Evolutionary conservation across 1,140 invertebrate species (phyloP).

Genomic region (Gryllus bimaculatus): DNA sequence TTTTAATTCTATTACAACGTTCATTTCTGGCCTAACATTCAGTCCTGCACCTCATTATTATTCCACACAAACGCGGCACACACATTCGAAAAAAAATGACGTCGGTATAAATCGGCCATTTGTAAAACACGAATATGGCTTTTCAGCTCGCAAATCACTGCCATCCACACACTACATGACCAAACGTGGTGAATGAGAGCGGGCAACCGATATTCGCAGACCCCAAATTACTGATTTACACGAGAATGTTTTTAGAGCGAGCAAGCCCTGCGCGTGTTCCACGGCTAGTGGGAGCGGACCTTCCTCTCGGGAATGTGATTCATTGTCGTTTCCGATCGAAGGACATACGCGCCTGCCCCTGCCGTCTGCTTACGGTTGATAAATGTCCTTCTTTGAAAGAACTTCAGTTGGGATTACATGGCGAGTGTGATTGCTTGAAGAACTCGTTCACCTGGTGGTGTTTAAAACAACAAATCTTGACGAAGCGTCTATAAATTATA

Average conservation of each 20-base stretch:
- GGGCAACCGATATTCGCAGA: not conserved
- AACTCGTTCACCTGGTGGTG: too few relatives aligned
- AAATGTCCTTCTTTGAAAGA: too few relatives aligned
- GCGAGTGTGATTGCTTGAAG: too few relatives aligned
- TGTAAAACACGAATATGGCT: not conserved
- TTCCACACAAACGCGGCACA: not conserved
- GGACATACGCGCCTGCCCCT: too few relatives aligned
- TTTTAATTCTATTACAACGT: too few relatives aligned
- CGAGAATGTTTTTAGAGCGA: not conserved
- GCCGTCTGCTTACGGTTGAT: too few relatives aligned
- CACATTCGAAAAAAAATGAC: not conserved
- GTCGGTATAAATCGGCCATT: not conserved
- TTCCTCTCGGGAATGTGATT: not conserved
- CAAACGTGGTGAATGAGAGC: not conserved
- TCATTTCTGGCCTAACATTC: not conserved
- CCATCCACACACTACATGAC: not conserved
- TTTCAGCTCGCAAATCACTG: not conserved
- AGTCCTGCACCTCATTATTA: not conserved
- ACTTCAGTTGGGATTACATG: too few relatives aligned
- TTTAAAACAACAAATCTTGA: too few relatives aligned
- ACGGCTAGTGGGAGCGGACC: not conserved
- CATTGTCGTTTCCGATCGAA: too few relatives aligned
- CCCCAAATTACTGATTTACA: not conserved
- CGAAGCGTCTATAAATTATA: too few relatives aligned
- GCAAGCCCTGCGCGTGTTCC: not conserved